A percentile compares a stretch with the other conserved stretches of the same genome.
Evolutionary conservation across 2,888 invertebrate species (phyloP).

Genomic region (Gandaritis pyraliata): DNA sequence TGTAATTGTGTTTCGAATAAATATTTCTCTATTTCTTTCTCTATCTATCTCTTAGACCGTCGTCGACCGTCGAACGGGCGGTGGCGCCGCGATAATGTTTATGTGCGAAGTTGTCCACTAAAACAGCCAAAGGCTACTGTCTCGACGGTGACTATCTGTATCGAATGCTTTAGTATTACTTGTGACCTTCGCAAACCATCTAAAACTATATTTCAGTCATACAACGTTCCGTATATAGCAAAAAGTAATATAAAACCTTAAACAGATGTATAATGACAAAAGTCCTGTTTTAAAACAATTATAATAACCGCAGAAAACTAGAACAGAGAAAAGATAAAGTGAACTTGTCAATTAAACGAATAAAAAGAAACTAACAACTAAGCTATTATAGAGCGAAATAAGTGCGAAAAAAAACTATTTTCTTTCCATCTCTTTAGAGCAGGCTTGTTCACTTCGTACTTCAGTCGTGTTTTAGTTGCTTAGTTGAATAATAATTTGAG

Average conservation of each 20-base stretch:
- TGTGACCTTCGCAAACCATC: too few relatives aligned
- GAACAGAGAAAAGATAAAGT: conserved; percentile 18
- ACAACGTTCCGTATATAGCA: too few relatives aligned
- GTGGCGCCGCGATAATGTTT: conserved; percentile 76
- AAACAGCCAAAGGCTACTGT: conserved; percentile 37
- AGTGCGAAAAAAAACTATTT: conserved; percentile 28
- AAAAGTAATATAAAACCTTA: too few relatives aligned
- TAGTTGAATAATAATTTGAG: neutral
- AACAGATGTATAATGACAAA: too few relatives aligned
- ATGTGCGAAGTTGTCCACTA: conserved; percentile 74
- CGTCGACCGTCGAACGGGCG: conserved; percentile 58
- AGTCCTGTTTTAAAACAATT: too few relatives aligned
- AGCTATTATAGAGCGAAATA: conserved; percentile 27
- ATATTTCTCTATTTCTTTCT: too few relatives aligned
- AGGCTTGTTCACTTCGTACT: neutral
- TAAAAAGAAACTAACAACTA: conserved; percentile 29
- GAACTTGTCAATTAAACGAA: conserved; percentile 33
- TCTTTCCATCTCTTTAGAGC: conserved; percentile 28
- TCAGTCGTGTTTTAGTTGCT: neutral
- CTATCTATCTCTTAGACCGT: conserved; percentile 57
- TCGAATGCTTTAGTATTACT: neutral
- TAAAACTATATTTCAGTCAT: too few relatives aligned
- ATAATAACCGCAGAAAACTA: conserved; percentile 8
- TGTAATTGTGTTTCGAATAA: too few relatives aligned
- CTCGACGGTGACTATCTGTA: conserved; percentile 9